Base-by-base conservation (phyloP, 2,888 invertebrate species). In the Sarcophaga rosellei region DNA sequence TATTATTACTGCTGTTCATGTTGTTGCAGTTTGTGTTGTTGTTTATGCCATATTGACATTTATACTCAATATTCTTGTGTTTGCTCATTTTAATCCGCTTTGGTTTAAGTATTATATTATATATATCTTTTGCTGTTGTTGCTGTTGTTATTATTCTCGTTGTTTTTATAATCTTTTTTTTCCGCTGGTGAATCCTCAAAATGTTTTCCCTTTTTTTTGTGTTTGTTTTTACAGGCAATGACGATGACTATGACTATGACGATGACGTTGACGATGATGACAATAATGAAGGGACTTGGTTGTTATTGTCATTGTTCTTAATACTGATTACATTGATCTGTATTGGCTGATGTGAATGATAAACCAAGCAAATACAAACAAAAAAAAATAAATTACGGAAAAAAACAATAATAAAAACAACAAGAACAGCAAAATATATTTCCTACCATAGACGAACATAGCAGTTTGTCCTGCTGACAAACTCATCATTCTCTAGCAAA, bases 11-110 rank as follows among this genome's bases (percentile, higher is more conserved):
- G 17, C 12, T 53, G 17, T 15, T 53, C 20, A 44, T 76, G 53
- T 82, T 70, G 62, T 73, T 74, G 57, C 61, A 70, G 63, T 69
- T 65, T 23, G 21, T 23, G 72, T 47, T 72, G 66, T 78, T 77
- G 21, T n/a, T 83, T 80, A 47, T 72, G 75, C 23, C 72, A 81
- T 87, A 84, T 87, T 87, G 81, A 81, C 79, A 79, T 84, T 75
- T 73, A 72, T 81, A 45, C 70, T 84, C 66, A 83, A 83, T 83
- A 76, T 83, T 77, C 72, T 75, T 82, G 72, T 79, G 79, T 85
- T 85, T 78, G 79, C 75, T 82, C 82, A 62, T 78, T 82, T 85
- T 82, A 79, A 85, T 85, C 85, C 78, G 85, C 82, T 85, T 85
- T 85, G 75, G 66, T 82, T 82, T 75, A 85, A 82, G 75, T 82